These are phyloP conservation scores for Zaprionus vittiger DNA, from an alignment of 1,140 invertebrate species.

Conservation along the genomic window DNA sequence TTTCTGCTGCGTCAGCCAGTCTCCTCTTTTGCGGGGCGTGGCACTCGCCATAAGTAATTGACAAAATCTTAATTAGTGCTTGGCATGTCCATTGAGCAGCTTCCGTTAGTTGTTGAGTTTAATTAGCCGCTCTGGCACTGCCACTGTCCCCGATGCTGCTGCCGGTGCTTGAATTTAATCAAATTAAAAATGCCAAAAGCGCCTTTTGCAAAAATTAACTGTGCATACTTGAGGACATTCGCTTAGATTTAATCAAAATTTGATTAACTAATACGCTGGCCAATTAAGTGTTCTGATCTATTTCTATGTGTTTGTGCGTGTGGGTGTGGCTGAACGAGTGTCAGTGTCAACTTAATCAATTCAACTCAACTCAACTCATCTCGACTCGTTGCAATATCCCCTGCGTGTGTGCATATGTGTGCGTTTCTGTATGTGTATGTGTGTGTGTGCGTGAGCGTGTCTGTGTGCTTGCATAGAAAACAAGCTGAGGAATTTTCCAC, in stretches of 20 bases:
- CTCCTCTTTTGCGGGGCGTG: slow-evolving; percentile 50
- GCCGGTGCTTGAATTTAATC: slow-evolving; percentile 72
- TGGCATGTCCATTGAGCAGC: slow-evolving; percentile 79
- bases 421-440: not conserved
- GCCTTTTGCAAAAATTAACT: slow-evolving; percentile 25
- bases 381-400: slow-evolving; percentile 23
- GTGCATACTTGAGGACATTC: slow-evolving; percentile 36
- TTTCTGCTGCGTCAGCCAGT: slow-evolving; percentile 68
- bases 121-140: slow-evolving; percentile 69
- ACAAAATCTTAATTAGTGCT: slow-evolving; percentile 82
- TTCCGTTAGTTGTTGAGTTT: slow-evolving; percentile 76
- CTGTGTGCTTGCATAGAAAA: slow-evolving; percentile 67
- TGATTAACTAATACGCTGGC: slow-evolving; percentile 55
- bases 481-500: slow-evolving; percentile 78
- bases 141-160: slow-evolving; percentile 34
- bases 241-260: slow-evolving; percentile 66
- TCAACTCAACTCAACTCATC: slow-evolving; percentile 27
- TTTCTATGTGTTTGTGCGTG: not conserved
- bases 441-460: slow-evolving; percentile 12
- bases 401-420: not conserved
- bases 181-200: slow-evolving; percentile 70
- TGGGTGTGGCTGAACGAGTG: slow-evolving; percentile 32
- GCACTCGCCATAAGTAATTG: slow-evolving; percentile 80
- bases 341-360: slow-evolving; percentile 66
- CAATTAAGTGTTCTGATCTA: slow-evolving; percentile 34